Evolutionary conservation across 2,113 vertebrate genomes (phyloP).

Genomic region (Amblyopsis rosae): DNA sequence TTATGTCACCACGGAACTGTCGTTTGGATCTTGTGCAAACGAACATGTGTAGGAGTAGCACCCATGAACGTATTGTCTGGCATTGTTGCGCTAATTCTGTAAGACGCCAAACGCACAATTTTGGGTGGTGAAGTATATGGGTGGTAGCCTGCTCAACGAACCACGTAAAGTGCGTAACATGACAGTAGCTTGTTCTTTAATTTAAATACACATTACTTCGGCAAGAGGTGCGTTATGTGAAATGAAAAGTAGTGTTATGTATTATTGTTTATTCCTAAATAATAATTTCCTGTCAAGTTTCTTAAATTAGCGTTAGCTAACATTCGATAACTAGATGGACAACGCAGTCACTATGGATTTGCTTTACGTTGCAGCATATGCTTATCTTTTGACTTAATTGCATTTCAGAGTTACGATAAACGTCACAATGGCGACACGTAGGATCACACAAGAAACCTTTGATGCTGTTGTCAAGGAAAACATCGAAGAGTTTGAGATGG

Average conservation of each 20-base stretch:
- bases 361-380: neutral
- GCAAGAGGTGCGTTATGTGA: slow-evolving; percentile 22
- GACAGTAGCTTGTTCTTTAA: slow-evolving; percentile 3
- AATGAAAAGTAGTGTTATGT: neutral
- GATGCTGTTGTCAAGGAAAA: slow-evolving; percentile 89
- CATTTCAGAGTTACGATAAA: slow-evolving; percentile 2
- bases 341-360: neutral
- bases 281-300: no score
- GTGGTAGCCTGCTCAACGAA: no score
- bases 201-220: slow-evolving; percentile 15
- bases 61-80: neutral
- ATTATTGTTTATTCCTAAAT: neutral
- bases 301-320: neutral
- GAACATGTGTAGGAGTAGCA: slow-evolving; percentile 28
- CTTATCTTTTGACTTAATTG: neutral
- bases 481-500: slow-evolving; percentile 90
- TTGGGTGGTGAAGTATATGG: neutral
- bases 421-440: slow-evolving; percentile 80
- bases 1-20: slow-evolving; percentile 30
- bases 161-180: slow-evolving; percentile 38
- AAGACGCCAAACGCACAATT: neutral
- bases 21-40: neutral
- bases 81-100: slow-evolving; percentile 47
- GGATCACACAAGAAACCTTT: slow-evolving; percentile 92
- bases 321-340: slow-evolving; percentile 7